Evolutionary conservation across 1,140 invertebrate species (phyloP).

Genomic region (Telenomus remus): DNA sequence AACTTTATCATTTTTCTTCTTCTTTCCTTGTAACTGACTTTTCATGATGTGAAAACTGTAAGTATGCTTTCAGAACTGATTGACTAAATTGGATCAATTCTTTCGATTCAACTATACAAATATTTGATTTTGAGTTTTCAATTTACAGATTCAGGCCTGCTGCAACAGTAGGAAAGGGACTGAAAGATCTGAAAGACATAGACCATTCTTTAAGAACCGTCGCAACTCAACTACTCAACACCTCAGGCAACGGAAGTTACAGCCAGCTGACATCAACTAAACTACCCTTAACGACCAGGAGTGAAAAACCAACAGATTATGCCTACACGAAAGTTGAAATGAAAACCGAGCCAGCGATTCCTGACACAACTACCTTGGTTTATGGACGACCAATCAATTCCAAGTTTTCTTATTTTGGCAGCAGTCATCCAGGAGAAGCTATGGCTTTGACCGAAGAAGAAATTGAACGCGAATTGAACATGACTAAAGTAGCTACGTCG

Average conservation of each 20-base stretch:
- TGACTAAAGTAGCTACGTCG: constrained; percentile 55
- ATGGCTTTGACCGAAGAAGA: constrained; percentile 74
- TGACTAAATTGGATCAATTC: no score
- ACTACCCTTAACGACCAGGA: not conserved
- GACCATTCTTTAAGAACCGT: constrained; percentile 71
- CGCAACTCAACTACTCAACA: constrained; percentile 71
- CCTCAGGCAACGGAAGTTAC: constrained; percentile 41
- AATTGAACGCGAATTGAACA: constrained; percentile 66
- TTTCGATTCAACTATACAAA: no score
- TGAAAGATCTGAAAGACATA: constrained; percentile 70
- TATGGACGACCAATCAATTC: constrained; percentile 71
- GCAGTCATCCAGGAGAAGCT: constrained; percentile 71
- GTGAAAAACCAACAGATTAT: not conserved
- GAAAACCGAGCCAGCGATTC: constrained; percentile 30
- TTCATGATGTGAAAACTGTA: no score
- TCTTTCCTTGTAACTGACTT: no score
- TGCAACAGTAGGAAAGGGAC: constrained; percentile 28
- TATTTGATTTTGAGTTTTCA: not conserved
- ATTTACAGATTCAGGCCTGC: constrained; percentile 13
- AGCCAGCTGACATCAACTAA: constrained; percentile 8
- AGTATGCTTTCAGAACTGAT: no score
- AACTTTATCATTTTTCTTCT: no score
- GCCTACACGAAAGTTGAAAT: constrained; percentile 20
- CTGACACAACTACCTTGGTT: constrained; percentile 40
- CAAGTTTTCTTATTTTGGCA: constrained; percentile 71